These are phyloP conservation scores for Chaetodon trifascialis DNA, from an alignment of 2,113 vertebrate species.

Conservation along the genomic window DNA sequence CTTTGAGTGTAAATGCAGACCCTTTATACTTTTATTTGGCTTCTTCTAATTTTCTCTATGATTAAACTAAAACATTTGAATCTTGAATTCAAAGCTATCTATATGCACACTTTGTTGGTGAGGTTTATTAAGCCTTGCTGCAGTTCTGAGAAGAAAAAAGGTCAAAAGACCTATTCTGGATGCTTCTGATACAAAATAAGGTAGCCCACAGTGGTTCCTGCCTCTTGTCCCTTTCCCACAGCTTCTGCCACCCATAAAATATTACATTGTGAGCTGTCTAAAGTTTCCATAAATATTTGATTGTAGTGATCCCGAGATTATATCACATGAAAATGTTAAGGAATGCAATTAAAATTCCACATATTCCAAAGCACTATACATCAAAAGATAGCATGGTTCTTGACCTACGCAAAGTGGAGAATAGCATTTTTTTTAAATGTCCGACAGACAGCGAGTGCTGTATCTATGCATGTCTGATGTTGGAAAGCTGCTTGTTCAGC, in stretches of 20 bases:
- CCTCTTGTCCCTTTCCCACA: neutral
- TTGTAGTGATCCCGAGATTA: neutral
- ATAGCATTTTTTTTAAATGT: constrained; percentile 19
- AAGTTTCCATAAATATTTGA: constrained; percentile 46
- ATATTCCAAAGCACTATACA: constrained; percentile 20
- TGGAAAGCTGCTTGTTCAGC: constrained; percentile 10
- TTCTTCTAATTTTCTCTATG: neutral
- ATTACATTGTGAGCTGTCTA: constrained; percentile 15
- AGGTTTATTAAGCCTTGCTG: neutral
- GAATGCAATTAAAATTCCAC: constrained; percentile 28
- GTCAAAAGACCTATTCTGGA: neutral
- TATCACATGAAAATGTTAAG: constrained; percentile 34
- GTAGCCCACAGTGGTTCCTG: neutral
- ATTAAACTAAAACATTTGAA: neutral
- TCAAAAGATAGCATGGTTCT: neutral
- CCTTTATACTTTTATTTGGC: constrained; percentile 6
- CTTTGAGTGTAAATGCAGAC: constrained; percentile 3
- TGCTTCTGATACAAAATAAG: neutral
- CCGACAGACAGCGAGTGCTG: neutral
- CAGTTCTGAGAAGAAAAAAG: neutral
- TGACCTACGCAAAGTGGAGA: constrained; percentile 32
- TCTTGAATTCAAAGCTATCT: neutral
- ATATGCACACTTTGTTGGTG: neutral
- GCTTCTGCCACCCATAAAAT: neutral
- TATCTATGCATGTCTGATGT: constrained; percentile 26